These are phyloP conservation scores for Engraulis encrasicolus DNA, from an alignment of 2,113 vertebrate genomes.

Conservation along the genomic window DNA sequence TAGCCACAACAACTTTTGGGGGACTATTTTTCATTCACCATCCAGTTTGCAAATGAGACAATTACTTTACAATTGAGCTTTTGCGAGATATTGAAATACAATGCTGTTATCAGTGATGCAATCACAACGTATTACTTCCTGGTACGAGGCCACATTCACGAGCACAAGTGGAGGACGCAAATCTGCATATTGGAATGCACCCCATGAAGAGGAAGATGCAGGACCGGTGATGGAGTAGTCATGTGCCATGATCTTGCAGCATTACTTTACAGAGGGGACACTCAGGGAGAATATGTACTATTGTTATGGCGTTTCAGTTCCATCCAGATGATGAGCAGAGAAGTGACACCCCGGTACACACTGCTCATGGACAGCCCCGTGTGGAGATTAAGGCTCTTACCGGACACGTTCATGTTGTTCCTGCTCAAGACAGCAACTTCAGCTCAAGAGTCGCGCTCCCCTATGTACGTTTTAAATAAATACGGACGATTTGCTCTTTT, in stretches of 20 bases:
- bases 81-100: too few relatives aligned
- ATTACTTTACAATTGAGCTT: too few relatives aligned
- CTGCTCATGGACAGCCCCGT: neutral
- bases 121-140: too few relatives aligned
- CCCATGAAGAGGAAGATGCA: neutral
- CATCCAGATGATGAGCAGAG: neutral
- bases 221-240: neutral
- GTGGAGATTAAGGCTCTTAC: neutral
- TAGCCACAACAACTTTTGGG: too few relatives aligned
- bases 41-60: too few relatives aligned
- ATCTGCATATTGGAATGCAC: too few relatives aligned
- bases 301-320: neutral
- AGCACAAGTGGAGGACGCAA: too few relatives aligned
- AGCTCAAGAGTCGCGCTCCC: slow-evolving; percentile 11
- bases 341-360: neutral
- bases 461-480: slow-evolving; percentile 12
- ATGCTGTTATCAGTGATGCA: too few relatives aligned
- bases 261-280: neutral
- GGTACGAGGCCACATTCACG: too few relatives aligned
- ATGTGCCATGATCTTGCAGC: neutral
- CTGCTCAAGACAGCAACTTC: neutral
- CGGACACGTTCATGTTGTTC: neutral
- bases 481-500: neutral
- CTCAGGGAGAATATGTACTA: neutral
- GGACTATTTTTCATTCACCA: too few relatives aligned